phyloP scores from a whole-genome alignment of 2,888 invertebrate genomes.

The Electrophaes corylata region DNA sequence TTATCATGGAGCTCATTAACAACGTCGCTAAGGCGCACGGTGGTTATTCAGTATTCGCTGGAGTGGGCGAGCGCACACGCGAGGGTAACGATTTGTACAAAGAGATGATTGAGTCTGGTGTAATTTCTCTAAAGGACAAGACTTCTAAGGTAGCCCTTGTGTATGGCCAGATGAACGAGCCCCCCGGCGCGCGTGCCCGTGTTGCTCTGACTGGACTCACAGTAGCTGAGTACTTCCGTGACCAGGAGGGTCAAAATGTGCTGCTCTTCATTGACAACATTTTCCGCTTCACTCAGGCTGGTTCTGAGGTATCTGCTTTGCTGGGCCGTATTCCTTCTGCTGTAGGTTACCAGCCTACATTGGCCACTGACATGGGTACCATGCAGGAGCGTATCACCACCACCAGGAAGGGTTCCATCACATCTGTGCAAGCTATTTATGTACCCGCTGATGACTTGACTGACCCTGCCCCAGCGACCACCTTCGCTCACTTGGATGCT shows the following conservation, averaged over 20 bases:
- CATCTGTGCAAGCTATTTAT: slow-evolving; percentile 97
- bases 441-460: slow-evolving; percentile 98
- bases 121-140: slow-evolving; percentile 95
- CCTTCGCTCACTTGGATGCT: slow-evolving; percentile 98
- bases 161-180: slow-evolving; percentile 99
- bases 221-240: slow-evolving; percentile 97
- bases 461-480: slow-evolving; percentile 97
- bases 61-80: slow-evolving; percentile 98
- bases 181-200: slow-evolving; percentile 97
- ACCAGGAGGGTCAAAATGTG: slow-evolving; percentile 97
- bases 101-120: slow-evolving; percentile 98
- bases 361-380: slow-evolving; percentile 98
- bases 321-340: slow-evolving; percentile 98
- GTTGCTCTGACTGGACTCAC: slow-evolving; percentile 97
- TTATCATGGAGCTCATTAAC: slow-evolving; percentile 98
- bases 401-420: slow-evolving; percentile 97
- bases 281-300: slow-evolving; percentile 96
- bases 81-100: slow-evolving; percentile 98
- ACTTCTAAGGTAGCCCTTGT: slow-evolving; percentile 96
- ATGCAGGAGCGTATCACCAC: slow-evolving; percentile 99
- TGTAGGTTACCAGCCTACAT: slow-evolving; percentile 97
- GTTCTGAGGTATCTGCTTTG: slow-evolving; percentile 95
- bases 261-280: slow-evolving; percentile 98
- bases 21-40: slow-evolving; percentile 98
- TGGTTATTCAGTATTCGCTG: slow-evolving; percentile 98